Percentiles rank a stretch among this genome's conserved stretches.
Conservation (phyloP, 2,888 invertebrate genomes). For the Lasiommata megera region DNA sequence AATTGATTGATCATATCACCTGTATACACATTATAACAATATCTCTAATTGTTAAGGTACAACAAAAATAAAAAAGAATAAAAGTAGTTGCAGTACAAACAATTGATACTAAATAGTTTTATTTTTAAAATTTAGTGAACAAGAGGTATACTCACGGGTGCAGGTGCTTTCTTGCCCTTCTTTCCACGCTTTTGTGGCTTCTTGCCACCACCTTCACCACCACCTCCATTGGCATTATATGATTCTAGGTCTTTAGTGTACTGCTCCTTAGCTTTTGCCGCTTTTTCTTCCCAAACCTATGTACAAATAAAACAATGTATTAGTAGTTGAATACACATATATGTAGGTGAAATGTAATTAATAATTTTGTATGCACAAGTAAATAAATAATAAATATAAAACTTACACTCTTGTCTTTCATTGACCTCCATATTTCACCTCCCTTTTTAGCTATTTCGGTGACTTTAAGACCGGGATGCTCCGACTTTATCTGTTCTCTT, state of each 20-base stretch:
- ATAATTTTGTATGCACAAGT: too few relatives aligned
- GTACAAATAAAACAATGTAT: conserved; percentile 32
- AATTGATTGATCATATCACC: conserved; percentile 12
- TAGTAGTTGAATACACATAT: conserved; percentile 18
- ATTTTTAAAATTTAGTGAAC: too few relatives aligned
- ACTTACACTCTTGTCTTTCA: conserved; percentile 92
- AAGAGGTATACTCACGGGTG: conserved; percentile 55
- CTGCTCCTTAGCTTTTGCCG: conserved; percentile 92
- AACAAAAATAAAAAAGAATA: neutral
- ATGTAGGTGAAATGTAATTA: too few relatives aligned
- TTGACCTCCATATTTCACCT: conserved; percentile 96
- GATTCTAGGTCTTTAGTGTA: conserved; percentile 94
- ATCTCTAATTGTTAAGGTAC: neutral
- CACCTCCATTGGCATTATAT: conserved; percentile 90
- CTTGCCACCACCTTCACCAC: conserved; percentile 77
- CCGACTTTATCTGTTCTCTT: conserved; percentile 92
- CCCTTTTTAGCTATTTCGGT: conserved; percentile 97
- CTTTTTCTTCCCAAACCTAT: conserved; percentile 97
- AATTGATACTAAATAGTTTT: too few relatives aligned
- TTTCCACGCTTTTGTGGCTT: conserved; percentile 82
- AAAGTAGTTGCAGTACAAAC: too few relatives aligned
- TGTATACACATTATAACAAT: neutral
- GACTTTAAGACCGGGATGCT: conserved; percentile 94
- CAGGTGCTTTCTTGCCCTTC: conserved; percentile 74
- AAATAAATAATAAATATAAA: conserved; percentile 18